These are phyloP conservation scores for Eonycteris spelaea DNA, from an alignment of 2,113 vertebrate genomes.

Conservation along the genomic window DNA sequence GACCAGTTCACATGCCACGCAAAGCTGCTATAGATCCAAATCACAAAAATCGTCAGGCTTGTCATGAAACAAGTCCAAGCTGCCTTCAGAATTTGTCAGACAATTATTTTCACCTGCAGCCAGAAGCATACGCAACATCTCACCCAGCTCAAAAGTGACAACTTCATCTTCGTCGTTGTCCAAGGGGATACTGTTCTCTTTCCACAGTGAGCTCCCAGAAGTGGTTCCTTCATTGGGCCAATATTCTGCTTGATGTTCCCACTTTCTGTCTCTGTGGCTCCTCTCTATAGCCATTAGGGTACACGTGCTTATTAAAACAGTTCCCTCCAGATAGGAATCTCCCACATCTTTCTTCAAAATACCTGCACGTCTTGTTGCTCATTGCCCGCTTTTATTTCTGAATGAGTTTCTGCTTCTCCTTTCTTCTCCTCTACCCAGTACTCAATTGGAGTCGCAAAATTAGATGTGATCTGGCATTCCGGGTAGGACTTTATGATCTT, in stretches of 20 bases:
- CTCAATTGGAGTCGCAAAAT: constrained; percentile 99
- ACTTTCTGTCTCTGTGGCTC: constrained; percentile 93
- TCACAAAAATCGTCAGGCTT: constrained; percentile 98
- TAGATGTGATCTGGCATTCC: constrained; percentile 98
- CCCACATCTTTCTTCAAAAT: constrained; percentile 97
- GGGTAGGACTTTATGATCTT: constrained; percentile 99
- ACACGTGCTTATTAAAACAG: constrained; percentile 98
- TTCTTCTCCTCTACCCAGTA: constrained; percentile 99
- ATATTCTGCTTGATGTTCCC: constrained; percentile 90
- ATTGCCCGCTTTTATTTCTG: constrained; percentile 99
- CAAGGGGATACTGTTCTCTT: constrained; percentile 91
- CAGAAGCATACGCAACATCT: constrained; percentile 98
- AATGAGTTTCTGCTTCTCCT: constrained; percentile 98
- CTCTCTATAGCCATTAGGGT: constrained; percentile 95
- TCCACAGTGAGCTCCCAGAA: constrained; percentile 98
- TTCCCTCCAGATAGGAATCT: constrained; percentile 97
- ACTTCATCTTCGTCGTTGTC: constrained; percentile 96
- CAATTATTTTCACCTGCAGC: constrained; percentile 95
- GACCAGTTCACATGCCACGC: constrained; percentile 87
- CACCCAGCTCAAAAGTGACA: constrained; percentile 97
- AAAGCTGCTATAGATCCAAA: constrained; percentile 94
- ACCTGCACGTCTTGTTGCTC: constrained; percentile 95
- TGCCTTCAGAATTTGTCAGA: constrained; percentile 95
- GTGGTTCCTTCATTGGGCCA: constrained; percentile 90
- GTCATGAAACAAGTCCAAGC: constrained; percentile 98